Base-by-base conservation (phyloP, 1,140 invertebrate genomes). In the Drosophila ohnishii region DNA sequence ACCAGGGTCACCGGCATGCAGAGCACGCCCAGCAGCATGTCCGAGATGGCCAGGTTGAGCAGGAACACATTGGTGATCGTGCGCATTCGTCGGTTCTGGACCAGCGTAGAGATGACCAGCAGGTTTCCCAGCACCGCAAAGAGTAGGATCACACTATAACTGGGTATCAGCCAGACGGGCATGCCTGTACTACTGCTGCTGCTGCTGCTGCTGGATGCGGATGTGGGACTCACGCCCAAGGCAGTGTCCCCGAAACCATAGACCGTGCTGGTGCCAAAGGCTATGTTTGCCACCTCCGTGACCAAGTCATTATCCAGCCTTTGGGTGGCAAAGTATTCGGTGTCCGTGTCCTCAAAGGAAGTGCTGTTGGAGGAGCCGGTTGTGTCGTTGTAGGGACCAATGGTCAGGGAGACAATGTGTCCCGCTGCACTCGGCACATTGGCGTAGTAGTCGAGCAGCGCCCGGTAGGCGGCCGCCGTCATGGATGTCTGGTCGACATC, bases 61-160 rank as follows among this genome's bases (percentile, higher is more conserved):
- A 97, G 93, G 90, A 97, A 97, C 10, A 97, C 95, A 89, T 98
- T 97, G 7, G 97, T 97, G 9, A 97, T 96, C 0, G 96, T 97
- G 53, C 96, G 93, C 96, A 98, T 97, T 71, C 96, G 92, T 77
- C 95, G 95, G 90, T 97, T 97, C 84, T 96, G 95, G 1, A 95
- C 93, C 37, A 97, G 91, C 0, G 96, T 97, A 2, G 96, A 94
- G 44, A 97, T 95, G 5, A 97, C 96, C 56, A 97, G 91, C 5
- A 94, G 93, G 92, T 97, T 97, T 0, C 97, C 97, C 2, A 96
- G 92, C 53, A 97, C 94, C 0, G 96, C 94, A 48, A 97, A 93
- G 8, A 97, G 86, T 88, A 97, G 97, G 64, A 97, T 97, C 0
- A 95, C 91, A 32, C 94, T 93, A 87, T 97, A 97, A 2, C 96